A percentile compares a stretch with the other conserved stretches of the same genome.
phyloP scores from a whole-genome alignment of 64 coral and sea anemone species.

The Trachythela sp. region DNA sequence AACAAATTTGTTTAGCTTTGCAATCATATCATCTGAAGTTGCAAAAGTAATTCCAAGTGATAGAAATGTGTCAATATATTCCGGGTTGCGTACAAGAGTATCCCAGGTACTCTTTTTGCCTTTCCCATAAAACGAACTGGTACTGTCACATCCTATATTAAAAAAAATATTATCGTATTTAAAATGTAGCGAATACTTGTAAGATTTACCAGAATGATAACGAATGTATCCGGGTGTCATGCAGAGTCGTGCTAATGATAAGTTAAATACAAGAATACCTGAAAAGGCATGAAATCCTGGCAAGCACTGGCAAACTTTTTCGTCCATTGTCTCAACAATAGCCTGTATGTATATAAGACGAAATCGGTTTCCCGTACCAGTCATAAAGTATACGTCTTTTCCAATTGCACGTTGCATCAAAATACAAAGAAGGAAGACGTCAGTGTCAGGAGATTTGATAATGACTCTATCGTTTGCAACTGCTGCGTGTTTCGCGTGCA shows the following conservation, averaged over 20 bases:
- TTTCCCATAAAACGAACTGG: neutral
- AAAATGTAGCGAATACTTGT: neutral
- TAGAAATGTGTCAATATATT: neutral
- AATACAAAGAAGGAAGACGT: conserved; percentile 24
- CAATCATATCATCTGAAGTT: no score
- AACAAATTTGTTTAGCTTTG: no score
- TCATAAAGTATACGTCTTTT: neutral
- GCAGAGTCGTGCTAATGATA: neutral
- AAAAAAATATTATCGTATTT: neutral
- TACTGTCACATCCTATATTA: neutral
- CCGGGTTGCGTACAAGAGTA: neutral
- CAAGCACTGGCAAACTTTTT: conserved; percentile 6
- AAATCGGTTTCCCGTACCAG: conserved; percentile 5
- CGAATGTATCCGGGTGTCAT: neutral
- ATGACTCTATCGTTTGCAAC: conserved; percentile 32
- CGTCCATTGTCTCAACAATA: neutral
- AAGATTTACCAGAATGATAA: neutral
- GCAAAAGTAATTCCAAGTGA: no score
- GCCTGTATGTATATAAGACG: neutral
- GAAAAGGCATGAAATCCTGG: conserved; percentile 16
- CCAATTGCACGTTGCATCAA: neutral
- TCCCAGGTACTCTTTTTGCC: conserved; percentile 1
- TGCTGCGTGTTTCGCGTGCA: conserved; percentile 47
- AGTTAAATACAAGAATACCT: neutral
- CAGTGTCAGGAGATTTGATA: conserved; percentile 50